A percentile compares a stretch with the other conserved stretches of the same genome.
Conservation (phyloP, 1,140 invertebrate genomes). For the Parasteatoda tepidariorum region DNA sequence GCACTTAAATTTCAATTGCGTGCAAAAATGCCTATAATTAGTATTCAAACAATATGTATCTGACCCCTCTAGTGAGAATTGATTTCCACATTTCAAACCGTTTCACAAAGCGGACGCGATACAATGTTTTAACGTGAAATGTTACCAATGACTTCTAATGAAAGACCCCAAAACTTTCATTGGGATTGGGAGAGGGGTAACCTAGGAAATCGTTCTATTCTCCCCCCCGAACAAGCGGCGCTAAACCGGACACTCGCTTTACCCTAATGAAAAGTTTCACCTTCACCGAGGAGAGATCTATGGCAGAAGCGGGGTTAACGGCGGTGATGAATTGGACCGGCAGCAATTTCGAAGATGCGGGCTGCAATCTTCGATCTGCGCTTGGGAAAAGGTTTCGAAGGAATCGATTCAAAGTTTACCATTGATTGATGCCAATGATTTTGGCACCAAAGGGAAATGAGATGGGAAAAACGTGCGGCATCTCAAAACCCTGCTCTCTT, state of each 20-base stretch:
- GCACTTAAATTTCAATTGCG: too few relatives aligned
- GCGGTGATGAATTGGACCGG: slow-evolving; percentile 20
- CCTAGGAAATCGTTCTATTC: background rate
- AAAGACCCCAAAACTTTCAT: background rate
- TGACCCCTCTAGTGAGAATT: background rate
- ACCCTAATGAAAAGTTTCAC: slow-evolving; percentile 40
- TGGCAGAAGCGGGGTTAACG: background rate
- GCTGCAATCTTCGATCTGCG: background rate
- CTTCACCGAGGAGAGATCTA: slow-evolving; percentile 17
- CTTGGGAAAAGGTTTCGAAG: background rate
- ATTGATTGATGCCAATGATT: background rate
- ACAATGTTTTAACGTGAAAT: background rate
- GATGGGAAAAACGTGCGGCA: background rate
- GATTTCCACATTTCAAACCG: background rate
- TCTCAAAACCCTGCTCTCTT: too few relatives aligned
- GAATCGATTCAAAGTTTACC: slow-evolving; percentile 19
- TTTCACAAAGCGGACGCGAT: background rate
- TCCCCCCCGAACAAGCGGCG: background rate
- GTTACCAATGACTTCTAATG: slow-evolving; percentile 6
- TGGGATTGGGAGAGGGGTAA: background rate
- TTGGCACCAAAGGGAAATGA: background rate
- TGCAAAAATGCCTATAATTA: background rate
- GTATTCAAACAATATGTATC: background rate
- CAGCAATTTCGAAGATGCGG: slow-evolving; percentile 30
- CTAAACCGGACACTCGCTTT: slow-evolving; percentile 3